Conservation (phyloP, 1,140 invertebrate genomes). For the Bombus pascuorum region DNA sequence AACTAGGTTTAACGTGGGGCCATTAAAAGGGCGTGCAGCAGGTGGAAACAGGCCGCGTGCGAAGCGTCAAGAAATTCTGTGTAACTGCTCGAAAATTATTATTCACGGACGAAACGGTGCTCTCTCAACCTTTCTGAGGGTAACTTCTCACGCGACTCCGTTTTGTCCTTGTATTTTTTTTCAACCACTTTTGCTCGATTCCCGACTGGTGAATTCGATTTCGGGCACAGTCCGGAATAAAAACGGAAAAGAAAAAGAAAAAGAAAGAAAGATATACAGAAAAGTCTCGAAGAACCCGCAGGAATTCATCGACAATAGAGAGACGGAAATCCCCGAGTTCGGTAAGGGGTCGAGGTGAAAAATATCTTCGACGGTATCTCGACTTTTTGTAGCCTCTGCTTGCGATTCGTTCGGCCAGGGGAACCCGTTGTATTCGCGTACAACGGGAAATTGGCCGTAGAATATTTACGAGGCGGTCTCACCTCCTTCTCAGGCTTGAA, state of each 20-base stretch:
- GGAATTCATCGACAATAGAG: slow-evolving; percentile 46
- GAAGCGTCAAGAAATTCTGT: slow-evolving; percentile 13
- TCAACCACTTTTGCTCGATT: background rate
- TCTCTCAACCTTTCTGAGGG: background rate
- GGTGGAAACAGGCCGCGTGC: background rate
- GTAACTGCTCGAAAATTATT: background rate
- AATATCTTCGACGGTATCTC: slow-evolving; percentile 35
- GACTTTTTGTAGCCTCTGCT: slow-evolving; percentile 1
- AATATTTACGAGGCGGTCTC: slow-evolving; percentile 70
- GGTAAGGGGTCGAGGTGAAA: slow-evolving; percentile 35
- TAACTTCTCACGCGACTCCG: background rate
- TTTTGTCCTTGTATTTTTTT: background rate
- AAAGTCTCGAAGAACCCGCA: slow-evolving; percentile 8
- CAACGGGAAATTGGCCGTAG: slow-evolving; percentile 64
- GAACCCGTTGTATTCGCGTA: slow-evolving; percentile 45
- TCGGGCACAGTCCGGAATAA: background rate
- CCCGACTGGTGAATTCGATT: slow-evolving; percentile 20
- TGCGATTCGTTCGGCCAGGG: slow-evolving; percentile 45
- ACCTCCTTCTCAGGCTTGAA: slow-evolving; percentile 17
- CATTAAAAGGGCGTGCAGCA: slow-evolving; percentile 13
- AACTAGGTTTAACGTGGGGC: slow-evolving; percentile 18
- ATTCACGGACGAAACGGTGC: background rate
- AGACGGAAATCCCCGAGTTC: slow-evolving; percentile 40
- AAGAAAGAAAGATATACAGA: background rate
- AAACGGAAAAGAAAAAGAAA: background rate